Percentiles rank a stretch among this genome's conserved stretches.
Conservation (phyloP, 2,888 invertebrate species). For the Carcina quercana region DNA sequence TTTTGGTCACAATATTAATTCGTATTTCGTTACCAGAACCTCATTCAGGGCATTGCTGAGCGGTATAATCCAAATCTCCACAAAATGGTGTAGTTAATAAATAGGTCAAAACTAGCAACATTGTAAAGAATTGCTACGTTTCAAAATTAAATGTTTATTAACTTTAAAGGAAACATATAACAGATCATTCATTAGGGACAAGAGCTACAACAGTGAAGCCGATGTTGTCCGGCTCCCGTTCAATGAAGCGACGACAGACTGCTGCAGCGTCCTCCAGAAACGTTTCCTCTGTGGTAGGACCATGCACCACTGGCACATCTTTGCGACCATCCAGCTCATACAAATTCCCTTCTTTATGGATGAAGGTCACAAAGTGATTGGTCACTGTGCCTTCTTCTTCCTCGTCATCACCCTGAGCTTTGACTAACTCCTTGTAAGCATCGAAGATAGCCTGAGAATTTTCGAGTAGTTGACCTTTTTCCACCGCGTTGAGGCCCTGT, state of each 20-base stretch:
- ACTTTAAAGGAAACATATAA: no score
- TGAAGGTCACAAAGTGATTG: slow-evolving; percentile 92
- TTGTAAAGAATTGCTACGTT: no score
- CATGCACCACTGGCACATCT: slow-evolving; percentile 86
- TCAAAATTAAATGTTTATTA: no score
- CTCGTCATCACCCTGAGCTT: slow-evolving; percentile 78
- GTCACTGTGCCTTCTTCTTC: slow-evolving; percentile 83
- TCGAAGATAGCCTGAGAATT: slow-evolving; percentile 81
- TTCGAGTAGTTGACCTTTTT: slow-evolving; percentile 84
- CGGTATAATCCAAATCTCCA: no score
- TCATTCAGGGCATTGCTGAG: no score
- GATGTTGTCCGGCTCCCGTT: slow-evolving; percentile 87
- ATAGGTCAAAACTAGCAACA: no score
- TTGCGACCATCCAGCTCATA: slow-evolving; percentile 85
- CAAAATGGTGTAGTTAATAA: no score
- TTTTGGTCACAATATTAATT: no score
- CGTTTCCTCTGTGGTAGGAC: slow-evolving; percentile 79
- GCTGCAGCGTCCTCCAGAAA: slow-evolving; percentile 88
- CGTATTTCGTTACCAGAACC: no score
- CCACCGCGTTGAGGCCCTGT: slow-evolving; percentile 77
- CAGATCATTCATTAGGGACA: no score
- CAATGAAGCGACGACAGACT: slow-evolving; percentile 89
- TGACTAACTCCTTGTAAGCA: slow-evolving; percentile 86
- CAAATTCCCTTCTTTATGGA: slow-evolving; percentile 84
- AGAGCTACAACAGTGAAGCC: slow-evolving; percentile 92